These are phyloP conservation scores for Motacilla tschutschensis DNA, from an alignment of 2,113 vertebrate genomes.

Conservation along the genomic window DNA sequence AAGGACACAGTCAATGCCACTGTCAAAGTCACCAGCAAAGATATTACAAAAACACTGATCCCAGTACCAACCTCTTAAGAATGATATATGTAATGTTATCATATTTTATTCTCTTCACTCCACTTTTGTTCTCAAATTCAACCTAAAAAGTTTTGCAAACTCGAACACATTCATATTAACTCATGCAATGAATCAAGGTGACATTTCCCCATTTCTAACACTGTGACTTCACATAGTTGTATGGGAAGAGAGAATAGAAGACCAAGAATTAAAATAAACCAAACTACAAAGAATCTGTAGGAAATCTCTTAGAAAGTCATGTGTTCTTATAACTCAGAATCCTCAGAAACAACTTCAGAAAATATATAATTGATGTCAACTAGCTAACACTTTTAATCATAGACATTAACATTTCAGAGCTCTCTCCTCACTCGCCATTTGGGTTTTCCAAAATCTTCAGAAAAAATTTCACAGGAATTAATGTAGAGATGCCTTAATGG, in stretches of 20 bases:
- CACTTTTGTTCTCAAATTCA: not conserved
- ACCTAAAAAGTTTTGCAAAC: not conserved
- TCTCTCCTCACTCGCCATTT: not conserved
- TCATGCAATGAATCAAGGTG: not conserved
- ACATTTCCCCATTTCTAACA: not conserved
- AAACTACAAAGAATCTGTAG: not conserved
- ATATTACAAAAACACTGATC: not conserved
- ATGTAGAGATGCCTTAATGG: not conserved
- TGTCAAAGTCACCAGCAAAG: not conserved
- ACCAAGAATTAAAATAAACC: not conserved
- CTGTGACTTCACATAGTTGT: not conserved
- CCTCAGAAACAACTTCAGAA: not conserved
- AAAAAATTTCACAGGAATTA: not conserved
- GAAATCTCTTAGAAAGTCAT: not conserved
- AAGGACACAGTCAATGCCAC: not conserved
- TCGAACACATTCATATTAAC: rapidly evolving
- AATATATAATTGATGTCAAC: not conserved
- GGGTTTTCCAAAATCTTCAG: not conserved
- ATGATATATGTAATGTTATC: not conserved
- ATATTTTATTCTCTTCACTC: not conserved
- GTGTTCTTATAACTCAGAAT: rapidly evolving
- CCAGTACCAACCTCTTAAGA: not conserved
- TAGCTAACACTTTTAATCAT: not conserved
- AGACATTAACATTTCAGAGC: not conserved
- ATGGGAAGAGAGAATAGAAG: not conserved